These are phyloP conservation scores for Ptyas mucosa DNA, from an alignment of 2,113 vertebrate species.

Conservation along the genomic window DNA sequence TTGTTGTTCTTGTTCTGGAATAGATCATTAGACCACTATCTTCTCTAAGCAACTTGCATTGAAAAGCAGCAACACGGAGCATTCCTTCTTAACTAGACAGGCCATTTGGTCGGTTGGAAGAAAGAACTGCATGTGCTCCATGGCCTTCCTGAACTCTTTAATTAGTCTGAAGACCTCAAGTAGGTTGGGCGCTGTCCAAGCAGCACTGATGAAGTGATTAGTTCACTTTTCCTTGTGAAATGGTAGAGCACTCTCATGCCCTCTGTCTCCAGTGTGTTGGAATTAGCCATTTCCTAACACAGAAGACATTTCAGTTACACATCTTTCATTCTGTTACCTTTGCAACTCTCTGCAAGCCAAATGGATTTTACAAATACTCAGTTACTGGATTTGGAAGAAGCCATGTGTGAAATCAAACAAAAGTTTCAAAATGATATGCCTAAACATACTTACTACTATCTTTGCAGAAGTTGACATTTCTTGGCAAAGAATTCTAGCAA, in stretches of 20 bases:
- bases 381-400: neutral
- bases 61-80: neutral
- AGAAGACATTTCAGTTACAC: neutral
- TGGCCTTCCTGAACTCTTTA: neutral
- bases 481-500: neutral
- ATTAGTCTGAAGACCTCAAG: neutral
- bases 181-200: neutral
- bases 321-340: neutral
- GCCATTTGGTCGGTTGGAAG: neutral
- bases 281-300: neutral
- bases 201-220: neutral
- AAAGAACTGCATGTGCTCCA: neutral
- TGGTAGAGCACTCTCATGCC: neutral
- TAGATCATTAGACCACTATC: neutral
- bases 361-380: neutral
- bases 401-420: neutral
- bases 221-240: neutral
- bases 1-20: neutral
- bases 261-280: neutral
- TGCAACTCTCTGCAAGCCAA: neutral
- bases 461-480: neutral
- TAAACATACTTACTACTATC: neutral
- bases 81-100: neutral
- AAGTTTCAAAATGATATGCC: neutral
- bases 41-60: neutral